Percentiles rank a stretch among this genome's conserved stretches.
These are phyloP conservation scores for Ichneumoninae sp. DNA, from an alignment of 2,888 invertebrate genomes.

Conservation along the genomic window DNA sequence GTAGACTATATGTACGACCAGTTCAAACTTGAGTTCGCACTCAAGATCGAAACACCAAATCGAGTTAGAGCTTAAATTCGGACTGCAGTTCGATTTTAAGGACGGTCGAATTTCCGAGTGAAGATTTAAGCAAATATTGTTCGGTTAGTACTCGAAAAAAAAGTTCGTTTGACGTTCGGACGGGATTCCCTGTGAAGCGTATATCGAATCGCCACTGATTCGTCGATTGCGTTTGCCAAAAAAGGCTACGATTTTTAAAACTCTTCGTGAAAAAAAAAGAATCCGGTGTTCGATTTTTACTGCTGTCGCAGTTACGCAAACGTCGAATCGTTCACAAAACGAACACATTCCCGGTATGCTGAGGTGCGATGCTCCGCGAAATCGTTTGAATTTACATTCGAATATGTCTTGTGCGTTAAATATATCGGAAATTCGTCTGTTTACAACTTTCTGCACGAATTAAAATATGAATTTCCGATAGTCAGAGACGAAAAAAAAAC, in stretches of 20 bases:
- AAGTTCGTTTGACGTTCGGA: slow-evolving; percentile 34
- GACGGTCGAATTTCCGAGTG: background rate
- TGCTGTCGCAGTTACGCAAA: slow-evolving; percentile 40
- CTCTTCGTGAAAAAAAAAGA: slow-evolving; percentile 58
- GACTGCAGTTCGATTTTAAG: background rate
- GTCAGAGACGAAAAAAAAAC: slow-evolving; percentile 6
- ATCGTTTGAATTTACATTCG: slow-evolving; percentile 40
- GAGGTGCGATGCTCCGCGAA: slow-evolving; percentile 40
- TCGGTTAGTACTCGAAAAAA: slow-evolving; percentile 26
- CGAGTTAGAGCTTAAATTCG: slow-evolving; percentile 1
- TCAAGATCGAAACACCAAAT: background rate
- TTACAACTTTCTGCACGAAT: slow-evolving; percentile 27
- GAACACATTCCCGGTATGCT: slow-evolving; percentile 63
- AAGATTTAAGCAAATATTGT: background rate
- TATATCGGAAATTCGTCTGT: slow-evolving; percentile 21
- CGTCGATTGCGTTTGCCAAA: background rate
- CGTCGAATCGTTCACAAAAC: slow-evolving; percentile 38
- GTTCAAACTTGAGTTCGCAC: background rate
- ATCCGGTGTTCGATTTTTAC: slow-evolving; percentile 54
- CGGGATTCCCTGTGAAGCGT: slow-evolving; percentile 49
- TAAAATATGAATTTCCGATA: slow-evolving; percentile 14
- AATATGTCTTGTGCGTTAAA: slow-evolving; percentile 2
- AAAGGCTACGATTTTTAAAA: slow-evolving; percentile 28
- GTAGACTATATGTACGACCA: background rate
- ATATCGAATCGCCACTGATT: background rate